These are phyloP conservation scores for Hycleus phaleratus DNA, from an alignment of 1,140 invertebrate genomes.

Conservation along the genomic window DNA sequence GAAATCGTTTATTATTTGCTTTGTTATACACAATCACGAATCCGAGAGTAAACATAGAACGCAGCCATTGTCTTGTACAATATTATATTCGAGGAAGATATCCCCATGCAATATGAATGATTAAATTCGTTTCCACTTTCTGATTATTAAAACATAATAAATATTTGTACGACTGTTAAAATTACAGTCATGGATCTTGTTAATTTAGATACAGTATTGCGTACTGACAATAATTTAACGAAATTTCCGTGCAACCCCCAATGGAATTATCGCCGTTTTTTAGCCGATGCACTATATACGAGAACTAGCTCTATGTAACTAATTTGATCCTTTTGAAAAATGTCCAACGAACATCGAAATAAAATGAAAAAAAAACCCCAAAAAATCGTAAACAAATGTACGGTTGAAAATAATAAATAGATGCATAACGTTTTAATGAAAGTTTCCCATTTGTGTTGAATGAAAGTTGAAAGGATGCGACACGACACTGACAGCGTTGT, in stretches of 20 bases:
- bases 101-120: conserved; percentile 8
- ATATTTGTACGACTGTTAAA: conserved; percentile 6
- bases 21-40: conserved; percentile 9
- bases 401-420: conserved; percentile 9
- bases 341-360: too few species aligned
- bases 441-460: conserved; percentile 10
- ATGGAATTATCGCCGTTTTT: too few species aligned
- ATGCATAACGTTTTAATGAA: conserved; percentile 14
- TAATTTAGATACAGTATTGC: too few species aligned
- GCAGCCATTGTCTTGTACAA: conserved; percentile 5
- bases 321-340: too few species aligned
- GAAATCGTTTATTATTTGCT: conserved; percentile 12
- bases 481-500: conserved; percentile 14
- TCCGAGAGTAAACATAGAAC: conserved; percentile 9
- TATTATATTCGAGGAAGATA: conserved; percentile 10
- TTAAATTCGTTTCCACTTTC: conserved; percentile 10
- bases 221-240: too few species aligned
- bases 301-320: too few species aligned
- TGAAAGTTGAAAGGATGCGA: conserved; percentile 12
- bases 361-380: too few species aligned
- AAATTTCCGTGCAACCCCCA: too few species aligned
- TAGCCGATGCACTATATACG: too few species aligned
- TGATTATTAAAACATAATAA: conserved; percentile 13
- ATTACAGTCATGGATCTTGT: too few species aligned
- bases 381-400: too few species aligned